Evolutionary conservation across 2,113 vertebrate genomes (phyloP), one percentile per base, ranked within the genome.

Genomic region (Hippolais icterina): DNA sequence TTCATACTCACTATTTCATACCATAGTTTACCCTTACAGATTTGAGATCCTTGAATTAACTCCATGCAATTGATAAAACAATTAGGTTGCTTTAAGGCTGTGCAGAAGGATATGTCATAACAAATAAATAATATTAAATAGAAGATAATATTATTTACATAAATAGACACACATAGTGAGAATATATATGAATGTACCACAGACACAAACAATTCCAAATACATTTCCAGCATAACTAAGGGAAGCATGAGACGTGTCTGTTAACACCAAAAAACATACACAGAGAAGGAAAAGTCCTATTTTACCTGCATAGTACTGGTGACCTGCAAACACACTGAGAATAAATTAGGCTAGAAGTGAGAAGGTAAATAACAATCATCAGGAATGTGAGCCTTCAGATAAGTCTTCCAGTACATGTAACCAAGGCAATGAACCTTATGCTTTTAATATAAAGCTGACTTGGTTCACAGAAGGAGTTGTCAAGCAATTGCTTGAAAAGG

Each of bases 381-480:
- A 91, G 52, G 83, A 93, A 89, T 1, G 1, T 83, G 80, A 93
- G 52, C 63, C 66, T 93, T 91, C 54, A 88, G 60, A 37, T 74
- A 74, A 86, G 27, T 86, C 79, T 94, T 80, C 42, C 52, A 66
- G 76, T 47, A 59, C 83, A 70, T 5, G 83, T 87, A 97, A 68
- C 44, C 93, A 97, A 92, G 95, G 89, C 86, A 94, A 95, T 84
- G 1, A 93, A 93, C 63, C 52, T 87, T 61, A 39, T 28, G 49
- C 44, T 60, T 87, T 66, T 92, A 63, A 78, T 59, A 93, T 77
- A 90, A 83, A 66, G 92, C 60, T 92, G 86, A 27, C n/a, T 81
- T 66, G 47, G 33, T 75, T 83, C 17, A 9, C 33, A 9, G 82
- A 66, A 93, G 68, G 29, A 83, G 41, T 7, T 86, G 33, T 75